Evolutionary conservation across 1,140 invertebrate species (phyloP).

Genomic region (Drosophila truncata): DNA sequence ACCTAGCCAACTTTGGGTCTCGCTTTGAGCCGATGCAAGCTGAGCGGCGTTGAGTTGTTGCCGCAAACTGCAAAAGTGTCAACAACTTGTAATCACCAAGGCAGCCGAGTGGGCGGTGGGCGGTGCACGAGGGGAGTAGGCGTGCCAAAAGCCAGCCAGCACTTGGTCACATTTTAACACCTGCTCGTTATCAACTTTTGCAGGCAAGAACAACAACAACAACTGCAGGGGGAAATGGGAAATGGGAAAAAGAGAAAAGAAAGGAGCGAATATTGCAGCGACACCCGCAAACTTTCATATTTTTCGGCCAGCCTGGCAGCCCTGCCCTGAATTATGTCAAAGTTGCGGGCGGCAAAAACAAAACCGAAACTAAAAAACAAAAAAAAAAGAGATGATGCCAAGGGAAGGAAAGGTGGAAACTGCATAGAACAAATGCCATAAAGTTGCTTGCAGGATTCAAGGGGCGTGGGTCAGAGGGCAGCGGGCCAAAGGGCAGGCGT

Average conservation of each 20-base stretch:
- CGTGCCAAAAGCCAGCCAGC: constrained; percentile 59
- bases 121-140: constrained; percentile 7
- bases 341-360: constrained; percentile 58
- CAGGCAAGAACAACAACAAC: constrained; percentile 59
- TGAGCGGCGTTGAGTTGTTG: constrained; percentile 63
- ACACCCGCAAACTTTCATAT: constrained; percentile 70
- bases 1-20: constrained; percentile 63
- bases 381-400: constrained; percentile 2
- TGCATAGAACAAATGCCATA: constrained; percentile 75
- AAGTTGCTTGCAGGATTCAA: constrained; percentile 46
- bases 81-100: constrained; percentile 81
- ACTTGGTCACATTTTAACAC: constrained; percentile 83
- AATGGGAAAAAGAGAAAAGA: constrained; percentile 31
- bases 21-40: constrained; percentile 60
- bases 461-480: constrained; percentile 13
- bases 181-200: constrained; percentile 83
- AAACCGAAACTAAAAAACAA: constrained; percentile 24
- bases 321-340: constrained; percentile 80
- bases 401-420: constrained; percentile 55
- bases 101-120: constrained; percentile 15
- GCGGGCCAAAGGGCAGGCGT: constrained; percentile 9
- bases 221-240: constrained; percentile 17
- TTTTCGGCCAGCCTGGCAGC: constrained; percentile 68
- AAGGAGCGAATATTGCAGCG: constrained; percentile 54
- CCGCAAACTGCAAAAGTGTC: constrained; percentile 82